Percentiles rank a stretch among this genome's conserved stretches.
phyloP scores from a whole-genome alignment of 1,140 invertebrate species.

The Achroia grisella region DNA sequence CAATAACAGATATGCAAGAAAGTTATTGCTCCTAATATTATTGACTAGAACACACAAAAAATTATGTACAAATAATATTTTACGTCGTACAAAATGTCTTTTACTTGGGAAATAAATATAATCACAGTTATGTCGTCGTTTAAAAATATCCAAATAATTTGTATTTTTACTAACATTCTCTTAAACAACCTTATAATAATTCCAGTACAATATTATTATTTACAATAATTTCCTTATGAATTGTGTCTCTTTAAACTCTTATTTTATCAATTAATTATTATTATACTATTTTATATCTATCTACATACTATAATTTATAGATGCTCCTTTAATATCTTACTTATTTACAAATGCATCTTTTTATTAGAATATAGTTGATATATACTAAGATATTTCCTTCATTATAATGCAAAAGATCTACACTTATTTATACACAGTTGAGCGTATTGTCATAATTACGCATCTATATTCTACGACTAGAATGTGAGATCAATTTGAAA shows the following conservation, averaged over 20 bases:
- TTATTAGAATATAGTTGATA: too few species aligned
- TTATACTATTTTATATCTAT: too few species aligned
- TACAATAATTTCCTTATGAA: too few species aligned
- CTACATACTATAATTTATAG: too few species aligned
- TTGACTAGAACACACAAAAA: background rate
- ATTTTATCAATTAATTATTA: background rate
- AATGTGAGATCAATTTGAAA: constrained; percentile 60
- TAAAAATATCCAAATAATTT: background rate
- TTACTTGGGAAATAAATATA: constrained; percentile 3
- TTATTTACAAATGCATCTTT: too few species aligned
- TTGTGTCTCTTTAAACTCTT: background rate
- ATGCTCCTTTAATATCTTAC: too few species aligned
- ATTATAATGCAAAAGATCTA: too few species aligned
- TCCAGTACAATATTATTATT: background rate
- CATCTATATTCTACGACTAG: constrained; percentile 29
- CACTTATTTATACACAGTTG: too few species aligned
- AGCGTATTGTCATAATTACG: too few species aligned
- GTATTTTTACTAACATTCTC: background rate
- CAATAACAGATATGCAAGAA: constrained; percentile 41
- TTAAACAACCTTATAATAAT: background rate
- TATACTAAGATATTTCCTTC: too few species aligned
- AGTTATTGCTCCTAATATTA: constrained; percentile 49
- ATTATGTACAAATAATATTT: background rate
- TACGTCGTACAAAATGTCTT: constrained; percentile 6
- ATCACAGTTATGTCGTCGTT: constrained; percentile 12